Percentiles rank a stretch among this genome's conserved stretches.
Conservation (phyloP, 1,140 invertebrate genomes). For the Pantala flavescens region DNA sequence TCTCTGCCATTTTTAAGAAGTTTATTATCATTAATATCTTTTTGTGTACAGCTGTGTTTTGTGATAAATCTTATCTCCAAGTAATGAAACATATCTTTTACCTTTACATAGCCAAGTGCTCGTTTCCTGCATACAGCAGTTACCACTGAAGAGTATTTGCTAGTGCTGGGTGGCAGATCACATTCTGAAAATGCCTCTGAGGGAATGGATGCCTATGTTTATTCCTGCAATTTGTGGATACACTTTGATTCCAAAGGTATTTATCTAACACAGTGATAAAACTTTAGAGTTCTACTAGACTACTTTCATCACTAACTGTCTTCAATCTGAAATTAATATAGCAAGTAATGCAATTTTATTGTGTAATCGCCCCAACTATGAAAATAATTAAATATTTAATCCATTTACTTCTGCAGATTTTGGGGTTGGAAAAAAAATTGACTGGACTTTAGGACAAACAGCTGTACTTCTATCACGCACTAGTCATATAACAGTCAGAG, state of each 20-base stretch:
- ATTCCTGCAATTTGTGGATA: slow-evolving; percentile 84
- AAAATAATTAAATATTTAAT: not conserved
- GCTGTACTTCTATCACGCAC: not conserved
- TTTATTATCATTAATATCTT: too few relatives aligned
- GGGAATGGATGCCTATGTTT: slow-evolving; percentile 73
- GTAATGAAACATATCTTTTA: too few relatives aligned
- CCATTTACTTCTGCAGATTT: slow-evolving; percentile 14
- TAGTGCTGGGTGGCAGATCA: slow-evolving; percentile 74
- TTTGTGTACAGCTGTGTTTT: too few relatives aligned
- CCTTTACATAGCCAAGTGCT: slow-evolving; percentile 47
- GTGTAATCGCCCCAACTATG: not conserved
- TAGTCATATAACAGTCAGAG: not conserved
- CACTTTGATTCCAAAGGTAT: slow-evolving; percentile 47
- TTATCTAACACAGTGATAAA: not conserved
- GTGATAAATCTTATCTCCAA: too few relatives aligned
- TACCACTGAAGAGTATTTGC: slow-evolving; percentile 78
- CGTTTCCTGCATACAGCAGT: slow-evolving; percentile 83
- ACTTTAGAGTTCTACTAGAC: too few relatives aligned
- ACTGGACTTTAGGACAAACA: not conserved
- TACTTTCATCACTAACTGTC: too few relatives aligned
- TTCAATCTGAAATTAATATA: too few relatives aligned
- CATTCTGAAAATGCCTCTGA: slow-evolving; percentile 57
- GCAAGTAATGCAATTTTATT: too few relatives aligned
- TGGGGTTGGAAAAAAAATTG: not conserved
- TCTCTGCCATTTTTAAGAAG: too few relatives aligned